Evolutionary conservation across 2,888 invertebrate genomes (phyloP).

Genomic region (Merodon equestris): DNA sequence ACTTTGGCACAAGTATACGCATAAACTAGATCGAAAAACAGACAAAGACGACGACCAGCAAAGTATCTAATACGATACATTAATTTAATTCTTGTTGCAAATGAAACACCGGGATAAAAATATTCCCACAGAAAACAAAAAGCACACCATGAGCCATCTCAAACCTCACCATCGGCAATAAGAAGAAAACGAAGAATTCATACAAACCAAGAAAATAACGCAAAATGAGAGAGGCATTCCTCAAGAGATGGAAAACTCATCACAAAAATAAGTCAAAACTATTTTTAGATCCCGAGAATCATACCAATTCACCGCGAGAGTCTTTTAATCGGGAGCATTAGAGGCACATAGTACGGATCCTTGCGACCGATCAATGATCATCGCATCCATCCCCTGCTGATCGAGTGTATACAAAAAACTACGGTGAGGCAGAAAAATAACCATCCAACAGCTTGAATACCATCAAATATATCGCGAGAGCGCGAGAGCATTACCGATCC

Average conservation of each 20-base stretch:
- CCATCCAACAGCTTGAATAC: constrained; percentile 20
- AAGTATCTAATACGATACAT: constrained; percentile 50
- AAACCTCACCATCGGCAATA: constrained; percentile 16
- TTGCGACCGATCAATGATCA: constrained; percentile 34
- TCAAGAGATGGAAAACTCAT: constrained; percentile 61
- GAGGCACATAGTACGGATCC: constrained; percentile 24
- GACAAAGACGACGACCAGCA: neutral
- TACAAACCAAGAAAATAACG: constrained; percentile 26
- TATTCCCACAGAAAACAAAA: constrained; percentile 53
- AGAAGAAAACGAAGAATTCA: constrained; percentile 20
- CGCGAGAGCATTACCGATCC: constrained; percentile 17
- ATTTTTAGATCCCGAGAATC: constrained; percentile 52
- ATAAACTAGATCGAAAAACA: constrained; percentile 32
- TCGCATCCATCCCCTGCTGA: constrained; percentile 49
- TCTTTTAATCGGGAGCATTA: constrained; percentile 10
- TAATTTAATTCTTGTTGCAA: constrained; percentile 39
- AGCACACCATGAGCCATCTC: constrained; percentile 46
- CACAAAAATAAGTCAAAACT: constrained; percentile 60
- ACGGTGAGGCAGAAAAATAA: constrained; percentile 59
- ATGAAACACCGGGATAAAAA: constrained; percentile 62
- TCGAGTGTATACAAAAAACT: constrained; percentile 19
- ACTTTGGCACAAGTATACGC: constrained; percentile 39
- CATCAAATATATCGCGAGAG: too few relatives aligned
- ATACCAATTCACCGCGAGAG: constrained; percentile 13
- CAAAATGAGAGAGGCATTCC: constrained; percentile 54